These are phyloP conservation scores for Pyrgus malvae DNA, from an alignment of 2,888 invertebrate species.

Conservation along the genomic window DNA sequence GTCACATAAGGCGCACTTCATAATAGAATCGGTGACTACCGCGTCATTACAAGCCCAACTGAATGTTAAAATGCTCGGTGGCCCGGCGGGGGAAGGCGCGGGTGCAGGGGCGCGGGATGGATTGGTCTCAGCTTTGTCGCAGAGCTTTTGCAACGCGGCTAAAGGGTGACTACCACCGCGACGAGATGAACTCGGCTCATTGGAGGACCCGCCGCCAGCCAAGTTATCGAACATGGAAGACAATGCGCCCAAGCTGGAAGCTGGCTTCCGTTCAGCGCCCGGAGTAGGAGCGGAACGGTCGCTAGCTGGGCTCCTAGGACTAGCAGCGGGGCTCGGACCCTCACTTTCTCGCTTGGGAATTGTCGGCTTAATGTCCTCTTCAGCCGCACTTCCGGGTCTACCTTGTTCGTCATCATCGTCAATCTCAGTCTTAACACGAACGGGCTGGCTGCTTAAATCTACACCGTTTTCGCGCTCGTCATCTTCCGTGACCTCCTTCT, in stretches of 20 bases:
- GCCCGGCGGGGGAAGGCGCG: constrained; percentile 83
- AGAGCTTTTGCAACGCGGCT: constrained; percentile 96
- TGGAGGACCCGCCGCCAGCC: constrained; percentile 80
- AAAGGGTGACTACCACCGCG: constrained; percentile 93
- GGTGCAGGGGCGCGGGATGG: constrained; percentile 80
- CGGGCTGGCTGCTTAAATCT: constrained; percentile 67
- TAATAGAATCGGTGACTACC: constrained; percentile 92
- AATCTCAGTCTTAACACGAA: constrained; percentile 84
- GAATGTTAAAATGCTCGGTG: constrained; percentile 93
- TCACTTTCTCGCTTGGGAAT: constrained; percentile 79
- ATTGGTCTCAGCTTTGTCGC: constrained; percentile 95
- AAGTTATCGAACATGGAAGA: constrained; percentile 95
- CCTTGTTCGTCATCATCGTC: constrained; percentile 83
- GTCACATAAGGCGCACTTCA: constrained; percentile 97
- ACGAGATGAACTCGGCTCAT: constrained; percentile 81
- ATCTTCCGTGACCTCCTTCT: constrained; percentile 79
- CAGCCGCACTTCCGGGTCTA: constrained; percentile 60
- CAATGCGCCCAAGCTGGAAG: constrained; percentile 89
- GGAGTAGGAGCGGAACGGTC: constrained; percentile 89
- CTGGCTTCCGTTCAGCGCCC: constrained; percentile 83
- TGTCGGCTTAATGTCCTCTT: constrained; percentile 62
- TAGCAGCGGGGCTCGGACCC: constrained; percentile 80
- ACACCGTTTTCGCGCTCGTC: constrained; percentile 76
- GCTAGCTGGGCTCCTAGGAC: constrained; percentile 89
- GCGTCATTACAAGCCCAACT: constrained; percentile 98